Base-by-base conservation (phyloP, 2,113 vertebrate genomes). In the Ceyx cyanopectus region DNA sequence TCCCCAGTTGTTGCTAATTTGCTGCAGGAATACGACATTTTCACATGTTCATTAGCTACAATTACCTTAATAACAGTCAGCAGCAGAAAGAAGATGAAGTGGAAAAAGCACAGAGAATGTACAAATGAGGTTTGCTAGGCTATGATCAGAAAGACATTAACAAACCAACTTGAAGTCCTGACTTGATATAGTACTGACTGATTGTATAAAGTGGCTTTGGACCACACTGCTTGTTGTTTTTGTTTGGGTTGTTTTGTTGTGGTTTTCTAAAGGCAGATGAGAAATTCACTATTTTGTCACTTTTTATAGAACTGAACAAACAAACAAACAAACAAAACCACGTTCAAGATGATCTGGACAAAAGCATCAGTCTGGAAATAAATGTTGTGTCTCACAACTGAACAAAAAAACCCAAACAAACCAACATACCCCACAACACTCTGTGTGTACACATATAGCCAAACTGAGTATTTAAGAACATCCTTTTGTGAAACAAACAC, bases 1-100 rank as follows among this genome's bases (percentile, higher is more conserved):
- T 62, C 30, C n/a, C 22, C 32, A 79, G 51, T 30, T 75, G 90
- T 13, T 65, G 69, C 57, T 90, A 58, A 73, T 92, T 86, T 73
- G 68, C 37, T 62, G 26, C 37, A 72, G 37, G 61, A 58, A 69
- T 73, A 32, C 45, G 48, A 63, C 23, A 58, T 53, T 90, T 77
- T 84, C 29, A 48, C 41, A 5, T 10, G 30, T 57, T 68, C 32
- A 61, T 92, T 78, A 86, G 40, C 45, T 65, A 75, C 30, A 81
- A 56, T 43, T 72, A 62, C 46, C 68, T 69, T 72, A 50, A 24
- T 53, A 79, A 69, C 21, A 78, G 24, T 62, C 60, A 76, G 46
- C 1, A 84, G 37, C 17, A 76, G 53, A 73, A 91, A 81, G 65
- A 81, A 72, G 60, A 54, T 19, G 17, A 80, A 56, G 27, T 51